Evolutionary conservation across 2,888 invertebrate genomes (phyloP).

Genomic region (Hirtodrosophila duncani): DNA sequence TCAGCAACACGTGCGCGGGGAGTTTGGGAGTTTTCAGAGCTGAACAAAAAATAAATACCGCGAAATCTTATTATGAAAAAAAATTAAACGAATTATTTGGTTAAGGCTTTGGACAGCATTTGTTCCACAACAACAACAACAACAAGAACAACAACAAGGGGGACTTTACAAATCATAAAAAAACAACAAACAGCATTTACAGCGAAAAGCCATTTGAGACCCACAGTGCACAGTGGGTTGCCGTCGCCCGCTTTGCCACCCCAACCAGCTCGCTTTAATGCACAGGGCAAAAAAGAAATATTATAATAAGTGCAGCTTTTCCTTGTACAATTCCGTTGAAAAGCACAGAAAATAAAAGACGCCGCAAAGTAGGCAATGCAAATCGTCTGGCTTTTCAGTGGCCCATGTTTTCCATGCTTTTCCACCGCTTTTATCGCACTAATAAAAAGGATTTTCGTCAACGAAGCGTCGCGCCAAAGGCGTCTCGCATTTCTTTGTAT

Average conservation of each 20-base stretch:
- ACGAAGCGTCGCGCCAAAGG: slow-evolving; percentile 24
- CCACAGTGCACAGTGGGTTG: slow-evolving; percentile 66
- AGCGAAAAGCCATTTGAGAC: slow-evolving; percentile 52
- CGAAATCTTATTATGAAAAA: slow-evolving; percentile 69
- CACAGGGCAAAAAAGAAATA: slow-evolving; percentile 58
- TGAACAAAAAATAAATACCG: slow-evolving; percentile 46
- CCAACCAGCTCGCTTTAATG: slow-evolving; percentile 49
- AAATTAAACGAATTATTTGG: slow-evolving; percentile 67
- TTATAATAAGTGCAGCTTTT: slow-evolving; percentile 65
- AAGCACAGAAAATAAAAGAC: slow-evolving; percentile 37
- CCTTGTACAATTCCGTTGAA: slow-evolving; percentile 40
- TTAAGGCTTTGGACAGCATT: slow-evolving; percentile 9
- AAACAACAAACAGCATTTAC: slow-evolving; percentile 39
- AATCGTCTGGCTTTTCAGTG: slow-evolving; percentile 41
- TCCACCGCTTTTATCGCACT: slow-evolving; percentile 50
- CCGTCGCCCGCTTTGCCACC: no score
- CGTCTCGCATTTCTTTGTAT: slow-evolving; percentile 62
- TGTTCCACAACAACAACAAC: background rate
- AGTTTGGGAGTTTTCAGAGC: slow-evolving; percentile 43
- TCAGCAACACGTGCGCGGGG: slow-evolving; percentile 57
- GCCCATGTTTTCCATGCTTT: slow-evolving; percentile 17
- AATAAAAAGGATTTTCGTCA: slow-evolving; percentile 70
- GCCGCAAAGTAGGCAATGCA: slow-evolving; percentile 67
- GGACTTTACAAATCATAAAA: slow-evolving; percentile 32
- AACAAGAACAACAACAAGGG: slow-evolving; percentile 6